Evolutionary conservation across 1,140 invertebrate genomes (phyloP), one percentile per base, ranked within the genome.

Genomic region (Hyles vespertilio): DNA sequence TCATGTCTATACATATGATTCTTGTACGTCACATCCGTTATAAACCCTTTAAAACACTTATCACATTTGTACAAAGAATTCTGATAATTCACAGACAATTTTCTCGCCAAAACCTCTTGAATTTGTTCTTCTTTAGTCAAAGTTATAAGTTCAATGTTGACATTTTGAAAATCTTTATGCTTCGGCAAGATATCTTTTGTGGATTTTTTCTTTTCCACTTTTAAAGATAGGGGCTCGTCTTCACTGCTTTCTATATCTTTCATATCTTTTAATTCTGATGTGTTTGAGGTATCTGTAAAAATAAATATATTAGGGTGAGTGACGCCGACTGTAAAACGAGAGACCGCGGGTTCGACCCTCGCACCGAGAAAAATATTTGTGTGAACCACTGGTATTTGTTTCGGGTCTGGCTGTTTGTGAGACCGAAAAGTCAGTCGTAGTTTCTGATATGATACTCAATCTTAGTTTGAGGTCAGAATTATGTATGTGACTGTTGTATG

Each of bases 1-100:
- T 79, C 74, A 69, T 86, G 79, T 32, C 71, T 53, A 0, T 62
- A 22, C 75, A 81, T 72, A 34, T 86, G 83, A 59, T 81, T 81
- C 22, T 68, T 77, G 11, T 62, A 81, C 0, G 78, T 77, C 0
- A 53, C 56, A 3, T 76, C 69, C 0, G 72, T 69, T 5, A 78
- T 69, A 40, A 76, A 83, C 0, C 79, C 82, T 52, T 79, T 80
- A 22, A 58, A 84, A 50, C 80, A 81, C 12, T 70, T 65, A 3
- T 81, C 77, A 51, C 81, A 86, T 45, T 84, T 80, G 32, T 73
- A 84, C 0, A 68, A 63, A 0, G 75, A 79, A 48, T 76, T 72
- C 2, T 64, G 47, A 49, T 82, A 83, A 40, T 83, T 83, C 1
- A 67, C 51, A 0, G 72, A 70, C 0, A 51, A 54, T 33, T 78